phyloP scores from a whole-genome alignment of 2,797 vertebrate species.

The Dromococcyx pavoninus region DNA sequence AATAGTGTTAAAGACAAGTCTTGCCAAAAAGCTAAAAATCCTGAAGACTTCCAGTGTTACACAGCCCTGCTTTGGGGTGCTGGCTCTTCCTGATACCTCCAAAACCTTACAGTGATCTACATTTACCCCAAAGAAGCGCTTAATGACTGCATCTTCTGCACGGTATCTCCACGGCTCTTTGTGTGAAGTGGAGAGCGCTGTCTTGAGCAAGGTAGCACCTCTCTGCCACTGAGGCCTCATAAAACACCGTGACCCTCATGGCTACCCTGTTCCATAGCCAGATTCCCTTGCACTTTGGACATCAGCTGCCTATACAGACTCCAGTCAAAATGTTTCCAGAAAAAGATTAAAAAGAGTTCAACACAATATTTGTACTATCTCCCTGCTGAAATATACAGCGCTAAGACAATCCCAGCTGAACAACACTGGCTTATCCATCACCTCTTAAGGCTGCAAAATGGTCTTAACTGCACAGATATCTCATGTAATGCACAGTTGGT shows the following conservation, averaged over 20 bases:
- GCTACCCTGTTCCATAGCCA: neutral
- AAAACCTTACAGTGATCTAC: neutral
- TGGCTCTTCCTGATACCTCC: neutral
- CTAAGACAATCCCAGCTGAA: neutral
- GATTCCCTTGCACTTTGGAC: neutral
- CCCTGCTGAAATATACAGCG: neutral
- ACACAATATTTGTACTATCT: neutral
- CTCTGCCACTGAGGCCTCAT: neutral
- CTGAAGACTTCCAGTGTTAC: neutral
- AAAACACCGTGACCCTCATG: neutral
- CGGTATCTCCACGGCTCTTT: neutral
- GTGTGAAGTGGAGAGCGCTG: neutral
- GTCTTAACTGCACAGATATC: neutral
- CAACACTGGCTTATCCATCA: neutral
- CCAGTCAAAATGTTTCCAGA: neutral
- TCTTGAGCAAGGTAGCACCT: neutral
- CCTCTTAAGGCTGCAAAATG: neutral
- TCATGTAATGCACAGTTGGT: neutral
- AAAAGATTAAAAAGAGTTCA: neutral
- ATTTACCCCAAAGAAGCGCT: neutral
- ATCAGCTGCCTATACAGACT: neutral
- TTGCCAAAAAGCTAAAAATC: constrained; percentile 14
- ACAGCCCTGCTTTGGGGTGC: neutral
- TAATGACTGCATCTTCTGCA: neutral
- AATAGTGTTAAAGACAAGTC: constrained; percentile 32